phyloP scores from a whole-genome alignment of 2,888 invertebrate species.

The Antheraea assamensis region DNA sequence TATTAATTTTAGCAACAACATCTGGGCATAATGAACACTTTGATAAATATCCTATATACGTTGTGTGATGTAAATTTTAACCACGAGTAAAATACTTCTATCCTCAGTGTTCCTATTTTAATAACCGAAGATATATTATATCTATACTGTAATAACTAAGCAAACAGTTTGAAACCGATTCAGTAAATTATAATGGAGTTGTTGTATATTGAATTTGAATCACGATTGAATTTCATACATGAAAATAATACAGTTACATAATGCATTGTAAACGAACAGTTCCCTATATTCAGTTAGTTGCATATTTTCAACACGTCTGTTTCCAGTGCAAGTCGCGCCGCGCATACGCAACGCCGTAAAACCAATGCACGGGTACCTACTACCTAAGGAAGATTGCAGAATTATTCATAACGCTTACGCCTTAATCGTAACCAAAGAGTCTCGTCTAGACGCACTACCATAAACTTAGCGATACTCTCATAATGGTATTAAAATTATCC shows the following conservation, averaged over 20 bases:
- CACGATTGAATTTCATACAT: slow-evolving; percentile 31
- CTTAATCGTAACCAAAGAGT: slow-evolving; percentile 40
- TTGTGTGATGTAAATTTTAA: too few species aligned
- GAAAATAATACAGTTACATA: slow-evolving; percentile 52
- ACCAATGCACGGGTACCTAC: slow-evolving; percentile 55
- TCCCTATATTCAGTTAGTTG: slow-evolving; percentile 42
- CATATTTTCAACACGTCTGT: slow-evolving; percentile 52
- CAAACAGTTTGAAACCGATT: neutral
- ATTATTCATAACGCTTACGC: slow-evolving; percentile 57
- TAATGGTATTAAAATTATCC: slow-evolving; percentile 34
- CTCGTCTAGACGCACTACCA: slow-evolving; percentile 42
- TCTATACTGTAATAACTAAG: neutral
- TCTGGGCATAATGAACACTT: too few species aligned
- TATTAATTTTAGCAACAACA: too few species aligned
- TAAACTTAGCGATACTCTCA: slow-evolving; percentile 42
- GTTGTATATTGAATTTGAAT: neutral
- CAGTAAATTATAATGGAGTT: neutral
- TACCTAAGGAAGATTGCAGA: slow-evolving; percentile 46
- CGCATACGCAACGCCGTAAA: slow-evolving; percentile 53
- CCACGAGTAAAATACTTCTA: too few species aligned
- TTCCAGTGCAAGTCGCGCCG: slow-evolving; percentile 32
- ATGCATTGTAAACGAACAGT: slow-evolving; percentile 46
- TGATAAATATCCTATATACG: too few species aligned
- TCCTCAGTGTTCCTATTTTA: neutral
- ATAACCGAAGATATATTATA: neutral